Evolutionary conservation across 2,113 vertebrate species (phyloP), one percentile per base, ranked within the genome.

Genomic region (Ceratotherium simum): DNA sequence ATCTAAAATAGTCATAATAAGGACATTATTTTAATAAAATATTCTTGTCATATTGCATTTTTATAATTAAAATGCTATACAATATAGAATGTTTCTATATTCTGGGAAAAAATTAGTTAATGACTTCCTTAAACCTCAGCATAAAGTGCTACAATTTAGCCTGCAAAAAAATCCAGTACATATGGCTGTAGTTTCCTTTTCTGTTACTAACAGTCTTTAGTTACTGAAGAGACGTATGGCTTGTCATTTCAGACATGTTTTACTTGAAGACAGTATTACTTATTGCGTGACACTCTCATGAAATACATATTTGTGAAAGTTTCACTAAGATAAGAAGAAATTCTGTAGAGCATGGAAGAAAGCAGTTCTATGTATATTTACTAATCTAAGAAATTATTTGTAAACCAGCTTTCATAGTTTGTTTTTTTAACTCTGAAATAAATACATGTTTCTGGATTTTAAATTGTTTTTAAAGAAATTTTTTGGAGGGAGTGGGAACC

Each of bases 221-320:
- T 88, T 79, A 80, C 21, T 73, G n/a, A 95, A 86, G 69, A 75
- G 12, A 36, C 36, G 12, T 8, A 11, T 78, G 33, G 42, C 25
- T 96, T 89, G 72, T 83, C 65, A 42, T 60, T 93, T 91, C 79
- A 93, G 42, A 76, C 85, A 95, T 42, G n/a, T 72, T 62, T 94
- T n/a, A 29, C 56, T 56, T 82, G 85, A 82, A 73, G 46, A 46
- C 58, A 36, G 0, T 46, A 36, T 82, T 65, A 83, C 18, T 96
- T 92, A 29, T 80, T 93, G 42, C 21, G 27, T 36, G 17, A 69
- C 16, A 76, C 36, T 62, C 21, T 94, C 31, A 90, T n/a, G 60
- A 95, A 72, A 89, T 72, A 65, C 23, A 64, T 51, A 36, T 51
- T 75, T 92, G 25, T 93, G 86, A 84, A 88, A 81, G 70, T 51